Base-by-base conservation (phyloP, 2,113 vertebrate genomes). In the Proterorhinus semilunaris region DNA sequence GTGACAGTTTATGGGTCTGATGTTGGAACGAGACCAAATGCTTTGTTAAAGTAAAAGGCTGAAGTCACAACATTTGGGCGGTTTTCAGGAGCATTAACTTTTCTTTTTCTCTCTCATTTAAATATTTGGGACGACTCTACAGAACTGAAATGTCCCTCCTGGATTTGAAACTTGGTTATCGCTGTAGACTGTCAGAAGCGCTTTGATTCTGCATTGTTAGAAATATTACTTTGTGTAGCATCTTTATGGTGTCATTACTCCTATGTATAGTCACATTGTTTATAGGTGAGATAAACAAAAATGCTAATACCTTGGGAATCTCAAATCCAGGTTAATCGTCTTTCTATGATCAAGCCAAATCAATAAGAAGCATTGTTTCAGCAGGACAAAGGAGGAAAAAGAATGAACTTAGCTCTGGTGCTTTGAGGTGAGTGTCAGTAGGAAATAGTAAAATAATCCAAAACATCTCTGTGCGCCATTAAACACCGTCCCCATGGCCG, bases 1-100 rank as follows among this genome's bases (percentile, higher is more conserved):
- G 62, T 83, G 76, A 81, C 83, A 84, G 75, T 82, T 87, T 82
- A 87, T 82, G 75, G 82, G 71, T 54, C 45, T 54, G 15, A 49
- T 50, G 74, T 76, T 88, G 82, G 86, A 80, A 51, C 8, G 8
- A n/a, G 27, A 82, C 81, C 85, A 83, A 36, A 2, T 1, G 47
- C 75, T 75, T 66, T 84, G 82, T 82, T 86, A 87, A 36, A 86
- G 75, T 80, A 69, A 75, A 76, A 58, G 47, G 50, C 63, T 75
- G 64, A 69, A 77, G n/a, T 49, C 27, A 52, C 61, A 0, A 0
- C 0, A 75, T 65, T 63, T 75, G 70, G 43, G 42, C 42, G 21
- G 15, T 10, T 3, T 36, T 36, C 4, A 3, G 27, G 27, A 36
- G 4, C 4, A 1, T 27, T 27, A 36, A 36, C 27, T 36, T 36